Percentiles rank a stretch among this genome's conserved stretches.
These are phyloP conservation scores for Xyliphius kryptos DNA, from an alignment of 2,113 vertebrate species.

Conservation along the genomic window DNA sequence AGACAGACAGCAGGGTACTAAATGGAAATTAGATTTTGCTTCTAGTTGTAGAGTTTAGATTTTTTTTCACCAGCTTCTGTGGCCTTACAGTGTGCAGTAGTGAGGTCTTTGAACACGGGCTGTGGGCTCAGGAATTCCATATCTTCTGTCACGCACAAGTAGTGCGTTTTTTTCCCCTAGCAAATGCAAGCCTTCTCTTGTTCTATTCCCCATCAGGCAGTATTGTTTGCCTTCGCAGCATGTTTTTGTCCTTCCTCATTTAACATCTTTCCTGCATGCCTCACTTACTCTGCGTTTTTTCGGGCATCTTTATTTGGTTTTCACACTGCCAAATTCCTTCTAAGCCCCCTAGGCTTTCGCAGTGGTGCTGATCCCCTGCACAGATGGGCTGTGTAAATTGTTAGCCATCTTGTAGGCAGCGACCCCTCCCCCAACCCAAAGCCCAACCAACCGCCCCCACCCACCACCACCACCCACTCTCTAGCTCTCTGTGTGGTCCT, in stretches of 20 bases:
- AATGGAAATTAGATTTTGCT: too few relatives aligned
- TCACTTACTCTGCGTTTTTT: constrained; percentile 61
- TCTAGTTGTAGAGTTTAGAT: too few relatives aligned
- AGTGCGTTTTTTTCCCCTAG: constrained; percentile 21
- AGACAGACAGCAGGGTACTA: too few relatives aligned
- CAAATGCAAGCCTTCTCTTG: constrained; percentile 39
- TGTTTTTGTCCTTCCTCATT: constrained; percentile 37
- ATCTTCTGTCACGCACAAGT: constrained; percentile 39
- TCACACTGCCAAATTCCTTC: constrained; percentile 79
- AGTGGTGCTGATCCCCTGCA: constrained; percentile 74
- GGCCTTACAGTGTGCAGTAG: too few relatives aligned
- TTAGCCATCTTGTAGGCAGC: constrained; percentile 83
- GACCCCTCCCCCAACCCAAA: constrained; percentile 62
- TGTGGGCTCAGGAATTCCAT: constrained; percentile 36
- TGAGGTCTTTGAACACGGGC: constrained; percentile 29
- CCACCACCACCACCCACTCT: too few relatives aligned
- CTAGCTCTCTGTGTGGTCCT: constrained; percentile 89
- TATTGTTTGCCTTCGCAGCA: constrained; percentile 41
- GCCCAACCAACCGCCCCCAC: too few relatives aligned
- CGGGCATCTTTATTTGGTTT: constrained; percentile 71
- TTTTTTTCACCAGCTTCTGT: too few relatives aligned
- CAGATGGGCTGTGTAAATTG: constrained; percentile 88
- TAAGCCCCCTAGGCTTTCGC: constrained; percentile 72
- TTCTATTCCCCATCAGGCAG: constrained; percentile 32
- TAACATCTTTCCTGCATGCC: constrained; percentile 36